Percentiles rank a stretch among this genome's conserved stretches.
phyloP scores from a whole-genome alignment of 2,113 vertebrate genomes.

The Tichodroma muraria region DNA sequence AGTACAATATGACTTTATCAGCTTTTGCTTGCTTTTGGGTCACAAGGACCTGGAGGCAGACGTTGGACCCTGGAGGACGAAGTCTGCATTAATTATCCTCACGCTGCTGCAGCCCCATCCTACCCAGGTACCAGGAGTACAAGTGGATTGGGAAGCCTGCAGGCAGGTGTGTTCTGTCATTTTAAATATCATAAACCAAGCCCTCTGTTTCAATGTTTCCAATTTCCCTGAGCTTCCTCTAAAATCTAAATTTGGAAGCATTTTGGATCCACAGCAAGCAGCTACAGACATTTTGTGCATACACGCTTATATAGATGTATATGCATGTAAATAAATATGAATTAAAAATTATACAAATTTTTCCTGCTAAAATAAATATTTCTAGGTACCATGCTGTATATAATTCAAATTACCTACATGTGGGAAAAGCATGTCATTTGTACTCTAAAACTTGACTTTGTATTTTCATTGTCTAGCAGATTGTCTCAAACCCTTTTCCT shows the following conservation, averaged over 20 bases:
- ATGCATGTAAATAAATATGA: neutral
- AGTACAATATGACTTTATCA: neutral
- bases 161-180: conserved; percentile 53
- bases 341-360: neutral
- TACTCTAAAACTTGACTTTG: neutral
- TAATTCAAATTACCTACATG: neutral
- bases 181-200: conserved; percentile 35
- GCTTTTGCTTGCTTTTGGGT: conserved; percentile 16
- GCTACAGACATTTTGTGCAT: neutral
- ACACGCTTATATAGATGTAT: neutral
- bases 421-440: neutral
- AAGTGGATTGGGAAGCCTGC: neutral
- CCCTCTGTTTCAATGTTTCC: neutral
- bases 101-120: neutral
- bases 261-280: neutral
- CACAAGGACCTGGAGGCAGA: conserved; percentile 19
- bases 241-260: neutral
- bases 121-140: conserved; percentile 6
- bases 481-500: neutral
- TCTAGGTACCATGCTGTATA: neutral
- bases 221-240: neutral
- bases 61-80: neutral
- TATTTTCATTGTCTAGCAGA: neutral
- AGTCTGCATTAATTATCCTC: conserved; percentile 46
- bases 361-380: neutral